These are phyloP conservation scores for Apotomis betuletana DNA, from an alignment of 2,888 invertebrate genomes.

Conservation along the genomic window DNA sequence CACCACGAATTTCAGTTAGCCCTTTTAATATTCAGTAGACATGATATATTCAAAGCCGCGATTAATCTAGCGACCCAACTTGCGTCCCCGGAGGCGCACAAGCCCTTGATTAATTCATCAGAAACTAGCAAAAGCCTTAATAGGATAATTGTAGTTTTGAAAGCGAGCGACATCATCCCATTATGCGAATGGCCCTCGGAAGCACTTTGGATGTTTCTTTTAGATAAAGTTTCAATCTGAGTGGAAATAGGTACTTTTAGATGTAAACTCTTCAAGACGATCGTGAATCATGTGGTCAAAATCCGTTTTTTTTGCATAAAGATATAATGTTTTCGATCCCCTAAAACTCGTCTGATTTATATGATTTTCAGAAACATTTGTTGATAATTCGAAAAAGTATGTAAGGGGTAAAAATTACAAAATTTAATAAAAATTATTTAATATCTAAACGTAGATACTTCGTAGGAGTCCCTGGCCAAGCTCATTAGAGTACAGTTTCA, in stretches of 20 bases:
- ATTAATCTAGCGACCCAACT: conserved; percentile 7
- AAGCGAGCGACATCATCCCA: background rate
- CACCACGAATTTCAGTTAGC: background rate
- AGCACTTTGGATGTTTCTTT: background rate
- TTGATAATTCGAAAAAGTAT: too few relatives aligned
- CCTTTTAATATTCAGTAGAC: conserved; percentile 18
- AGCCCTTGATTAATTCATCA: background rate
- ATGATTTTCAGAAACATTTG: too few relatives aligned
- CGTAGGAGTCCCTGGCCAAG: too few relatives aligned
- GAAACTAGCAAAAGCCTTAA: conserved; percentile 4
- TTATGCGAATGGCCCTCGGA: background rate
- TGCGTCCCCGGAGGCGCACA: background rate
- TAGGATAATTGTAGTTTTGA: background rate
- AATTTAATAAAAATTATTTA: too few relatives aligned
- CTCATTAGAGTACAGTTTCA: too few relatives aligned
- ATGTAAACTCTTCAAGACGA: too few relatives aligned
- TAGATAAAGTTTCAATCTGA: background rate
- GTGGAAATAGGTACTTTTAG: background rate
- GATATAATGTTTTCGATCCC: too few relatives aligned
- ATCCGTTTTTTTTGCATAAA: too few relatives aligned
- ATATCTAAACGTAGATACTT: too few relatives aligned
- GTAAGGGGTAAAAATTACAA: too few relatives aligned
- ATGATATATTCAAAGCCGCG: conserved; percentile 1
- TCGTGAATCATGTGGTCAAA: too few relatives aligned
- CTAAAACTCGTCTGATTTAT: too few relatives aligned